Percentiles rank a stretch among this genome's conserved stretches.
Evolutionary conservation across 1,140 invertebrate genomes (phyloP).

Genomic region (Ceratitis capitata): DNA sequence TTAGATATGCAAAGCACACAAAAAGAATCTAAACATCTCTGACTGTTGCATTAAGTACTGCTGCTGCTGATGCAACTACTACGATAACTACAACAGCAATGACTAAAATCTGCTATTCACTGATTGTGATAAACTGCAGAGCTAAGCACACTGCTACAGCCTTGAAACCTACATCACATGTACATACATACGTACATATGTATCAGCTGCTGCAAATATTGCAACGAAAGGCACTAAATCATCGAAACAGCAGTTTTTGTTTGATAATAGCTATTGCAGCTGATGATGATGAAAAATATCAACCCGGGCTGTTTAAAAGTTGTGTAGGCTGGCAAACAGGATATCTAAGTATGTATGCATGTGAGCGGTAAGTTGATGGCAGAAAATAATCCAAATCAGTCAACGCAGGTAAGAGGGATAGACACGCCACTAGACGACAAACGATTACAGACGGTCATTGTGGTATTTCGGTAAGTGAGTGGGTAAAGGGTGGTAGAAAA

Average conservation of each 20-base stretch:
- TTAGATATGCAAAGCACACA: background rate
- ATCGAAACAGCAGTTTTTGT: slow-evolving; percentile 31
- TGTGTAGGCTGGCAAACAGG: background rate
- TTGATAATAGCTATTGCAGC: background rate
- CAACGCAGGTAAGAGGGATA: background rate
- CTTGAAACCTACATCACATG: background rate
- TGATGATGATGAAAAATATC: slow-evolving; percentile 32
- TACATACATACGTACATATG: too few relatives aligned
- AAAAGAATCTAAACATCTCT: background rate
- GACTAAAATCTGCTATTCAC: background rate
- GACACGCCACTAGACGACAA: too few relatives aligned
- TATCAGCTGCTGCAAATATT: background rate
- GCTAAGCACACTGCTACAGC: background rate
- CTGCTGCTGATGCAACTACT: background rate
- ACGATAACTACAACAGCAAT: background rate
- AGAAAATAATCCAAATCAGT: slow-evolving; percentile 34
- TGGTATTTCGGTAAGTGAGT: too few relatives aligned
- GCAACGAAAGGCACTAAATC: slow-evolving; percentile 7
- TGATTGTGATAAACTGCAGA: background rate
- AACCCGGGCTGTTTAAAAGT: background rate
- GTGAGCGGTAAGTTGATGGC: too few relatives aligned
- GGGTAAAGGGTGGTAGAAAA: background rate
- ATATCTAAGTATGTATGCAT: too few relatives aligned
- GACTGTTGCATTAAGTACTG: background rate
- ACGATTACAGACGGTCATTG: background rate